Base-by-base conservation (phyloP, 2,888 invertebrate genomes). In the Liodrosophila aerea region DNA sequence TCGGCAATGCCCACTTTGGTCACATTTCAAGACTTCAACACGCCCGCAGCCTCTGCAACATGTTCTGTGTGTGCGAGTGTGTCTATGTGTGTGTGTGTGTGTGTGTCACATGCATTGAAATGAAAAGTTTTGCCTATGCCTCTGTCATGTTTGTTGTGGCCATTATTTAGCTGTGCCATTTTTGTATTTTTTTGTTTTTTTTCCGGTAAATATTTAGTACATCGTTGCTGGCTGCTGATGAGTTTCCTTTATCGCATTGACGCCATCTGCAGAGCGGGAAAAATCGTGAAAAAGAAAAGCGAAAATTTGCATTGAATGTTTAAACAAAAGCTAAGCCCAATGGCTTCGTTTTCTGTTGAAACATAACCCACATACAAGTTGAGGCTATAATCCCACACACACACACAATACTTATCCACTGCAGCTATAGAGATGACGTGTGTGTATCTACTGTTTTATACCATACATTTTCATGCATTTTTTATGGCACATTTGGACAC, bases 161-260 rank as follows among this genome's bases (percentile, higher is more conserved):
- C 5, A 5, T 22, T 22, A 5, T n/a, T n/a, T 22, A 5, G 22
- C 11, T 37, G 16, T 16, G 27, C 33, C 41, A 27, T 16, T 40
- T 40, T 39, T 44, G 13, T 44, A n/a, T 43, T 41, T 39, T 47
- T 9, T 50, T 34, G 41, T 52, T 30, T 29, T 18, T 49, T 11
- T 56, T n/a, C 53, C 54, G 56, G 73, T 56, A 69, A 69, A 67
- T 52, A 39, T 36, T 46, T 39, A 39, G 16, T 27, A 8, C 50
- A 44, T 49, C 36, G 41, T 15, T n/a, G 46, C 13, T 22, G 30
- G 15, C 44, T 30, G 54, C 34, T 66, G 69, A 67, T 69, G 68
- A 73, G 69, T 70, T 73, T 75, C 49, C 61, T 52, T 62, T 73
- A 66, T 71, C 56, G 57, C 67, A 65, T 65, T 60, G 70, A 73